These are phyloP conservation scores for Cotesia glomerata DNA, from an alignment of 1,140 invertebrate genomes.

Conservation along the genomic window DNA sequence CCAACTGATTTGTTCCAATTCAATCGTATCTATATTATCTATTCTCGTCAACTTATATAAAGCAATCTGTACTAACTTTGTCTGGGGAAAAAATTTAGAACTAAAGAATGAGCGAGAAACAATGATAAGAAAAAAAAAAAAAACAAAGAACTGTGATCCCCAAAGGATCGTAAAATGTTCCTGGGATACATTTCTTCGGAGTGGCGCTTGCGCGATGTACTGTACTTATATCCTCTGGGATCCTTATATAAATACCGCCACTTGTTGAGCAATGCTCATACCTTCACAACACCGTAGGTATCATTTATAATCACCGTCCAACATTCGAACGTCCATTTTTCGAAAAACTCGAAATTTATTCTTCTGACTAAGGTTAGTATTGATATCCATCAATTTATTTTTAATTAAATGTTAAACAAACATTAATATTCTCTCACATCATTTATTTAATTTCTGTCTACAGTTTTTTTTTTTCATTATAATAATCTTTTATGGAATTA, in stretches of 20 bases:
- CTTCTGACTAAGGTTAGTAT: constrained; percentile 1
- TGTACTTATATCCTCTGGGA: constrained; percentile 30
- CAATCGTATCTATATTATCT: constrained; percentile 21
- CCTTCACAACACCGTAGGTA: constrained; percentile 50
- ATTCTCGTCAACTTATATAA: constrained; percentile 24
- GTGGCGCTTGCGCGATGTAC: constrained; percentile 43
- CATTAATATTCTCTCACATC: background rate
- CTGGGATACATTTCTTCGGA: constrained; percentile 16
- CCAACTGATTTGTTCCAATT: constrained; percentile 32
- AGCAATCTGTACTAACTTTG: constrained; percentile 23
- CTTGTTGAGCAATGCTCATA: constrained; percentile 62
- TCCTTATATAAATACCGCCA: constrained; percentile 60
- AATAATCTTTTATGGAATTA: no score
- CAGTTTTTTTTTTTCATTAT: background rate
- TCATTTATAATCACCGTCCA: constrained; percentile 42
- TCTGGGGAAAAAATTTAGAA: background rate
- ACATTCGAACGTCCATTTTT: constrained; percentile 27
- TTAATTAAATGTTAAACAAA: background rate
- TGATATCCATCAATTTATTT: background rate
- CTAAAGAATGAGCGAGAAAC: background rate
- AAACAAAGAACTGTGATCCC: constrained; percentile 16
- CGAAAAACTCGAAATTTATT: background rate
- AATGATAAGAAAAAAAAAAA: background rate
- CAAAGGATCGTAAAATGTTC: constrained; percentile 36
- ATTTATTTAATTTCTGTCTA: background rate